A percentile compares a stretch with the other conserved stretches of the same genome.
These are phyloP conservation scores for Perdita meconis DNA, from an alignment of 2,888 invertebrate species.

Conservation along the genomic window DNA sequence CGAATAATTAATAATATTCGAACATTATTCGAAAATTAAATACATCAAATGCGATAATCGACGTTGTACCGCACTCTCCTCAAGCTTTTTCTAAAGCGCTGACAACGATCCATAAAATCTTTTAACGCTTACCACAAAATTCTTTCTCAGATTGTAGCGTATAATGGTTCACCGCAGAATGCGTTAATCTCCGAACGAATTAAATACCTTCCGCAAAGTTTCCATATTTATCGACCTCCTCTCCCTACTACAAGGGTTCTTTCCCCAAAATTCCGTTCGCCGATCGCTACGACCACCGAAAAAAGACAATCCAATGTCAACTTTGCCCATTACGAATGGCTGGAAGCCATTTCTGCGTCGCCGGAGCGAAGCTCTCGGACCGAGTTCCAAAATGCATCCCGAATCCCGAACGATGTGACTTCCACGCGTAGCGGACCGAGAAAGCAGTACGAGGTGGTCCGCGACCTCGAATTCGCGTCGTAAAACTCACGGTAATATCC, in stretches of 20 bases:
- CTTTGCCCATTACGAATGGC: constrained; percentile 40
- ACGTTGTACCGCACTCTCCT: too few relatives aligned
- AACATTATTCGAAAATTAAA: too few relatives aligned
- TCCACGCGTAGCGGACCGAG: constrained; percentile 19
- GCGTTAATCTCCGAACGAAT: background rate
- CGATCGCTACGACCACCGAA: background rate
- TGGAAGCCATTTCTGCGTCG: constrained; percentile 19
- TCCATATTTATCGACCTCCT: background rate
- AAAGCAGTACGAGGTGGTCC: constrained; percentile 17
- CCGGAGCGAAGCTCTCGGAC: constrained; percentile 11
- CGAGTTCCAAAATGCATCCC: constrained; percentile 30
- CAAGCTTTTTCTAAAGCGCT: too few relatives aligned
- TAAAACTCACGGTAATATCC: constrained; percentile 4
- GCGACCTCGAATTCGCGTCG: background rate
- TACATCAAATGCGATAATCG: too few relatives aligned
- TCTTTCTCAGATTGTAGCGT: background rate
- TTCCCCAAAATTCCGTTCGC: background rate
- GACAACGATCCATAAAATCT: background rate
- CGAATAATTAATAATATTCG: too few relatives aligned
- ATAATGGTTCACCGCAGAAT: background rate
- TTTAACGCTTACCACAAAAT: background rate
- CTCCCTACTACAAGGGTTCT: background rate
- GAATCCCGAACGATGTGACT: constrained; percentile 29
- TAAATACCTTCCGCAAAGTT: background rate
- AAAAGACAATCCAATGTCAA: constrained; percentile 30